phyloP scores from a whole-genome alignment of 2,113 vertebrate genomes.

The Morone chrysops region DNA sequence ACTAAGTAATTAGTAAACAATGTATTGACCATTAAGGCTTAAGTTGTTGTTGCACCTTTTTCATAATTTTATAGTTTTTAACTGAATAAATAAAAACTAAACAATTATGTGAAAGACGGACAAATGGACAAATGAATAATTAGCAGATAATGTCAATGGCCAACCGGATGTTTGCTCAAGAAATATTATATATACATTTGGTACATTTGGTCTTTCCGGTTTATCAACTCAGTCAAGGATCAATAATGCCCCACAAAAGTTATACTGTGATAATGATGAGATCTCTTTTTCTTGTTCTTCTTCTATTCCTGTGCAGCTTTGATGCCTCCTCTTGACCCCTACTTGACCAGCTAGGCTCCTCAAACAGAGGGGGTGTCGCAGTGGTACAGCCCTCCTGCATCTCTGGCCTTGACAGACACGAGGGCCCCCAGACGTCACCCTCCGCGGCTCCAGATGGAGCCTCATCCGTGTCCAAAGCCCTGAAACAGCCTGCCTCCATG shows the following conservation, averaged over 20 bases:
- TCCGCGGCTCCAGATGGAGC: slow-evolving; percentile 50
- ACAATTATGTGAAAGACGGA: too few relatives aligned
- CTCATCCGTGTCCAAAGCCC: slow-evolving; percentile 64
- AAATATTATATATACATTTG: too few relatives aligned
- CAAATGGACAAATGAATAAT: too few relatives aligned
- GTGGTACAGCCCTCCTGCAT: slow-evolving; percentile 39
- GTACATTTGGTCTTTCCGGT: background rate
- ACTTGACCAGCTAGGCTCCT: slow-evolving; percentile 46
- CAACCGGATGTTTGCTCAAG: too few relatives aligned
- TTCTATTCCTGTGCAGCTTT: slow-evolving; percentile 71
- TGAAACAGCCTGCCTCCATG: slow-evolving; percentile 73
- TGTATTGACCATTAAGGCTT: background rate
- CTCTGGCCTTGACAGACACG: slow-evolving; percentile 60
- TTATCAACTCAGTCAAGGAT: background rate
- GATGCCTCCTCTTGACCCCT: slow-evolving; percentile 84
- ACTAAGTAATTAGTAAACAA: background rate
- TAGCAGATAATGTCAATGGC: too few relatives aligned
- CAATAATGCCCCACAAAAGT: background rate
- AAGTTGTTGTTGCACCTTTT: too few relatives aligned
- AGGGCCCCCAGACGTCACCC: slow-evolving; percentile 37
- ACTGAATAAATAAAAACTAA: too few relatives aligned
- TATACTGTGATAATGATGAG: background rate
- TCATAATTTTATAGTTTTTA: too few relatives aligned
- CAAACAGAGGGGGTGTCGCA: slow-evolving; percentile 34
- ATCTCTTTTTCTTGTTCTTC: background rate